Evolutionary conservation across 2,113 vertebrate species (phyloP), one percentile per base, ranked within the genome.

Genomic region (Erythrocebus patas): DNA sequence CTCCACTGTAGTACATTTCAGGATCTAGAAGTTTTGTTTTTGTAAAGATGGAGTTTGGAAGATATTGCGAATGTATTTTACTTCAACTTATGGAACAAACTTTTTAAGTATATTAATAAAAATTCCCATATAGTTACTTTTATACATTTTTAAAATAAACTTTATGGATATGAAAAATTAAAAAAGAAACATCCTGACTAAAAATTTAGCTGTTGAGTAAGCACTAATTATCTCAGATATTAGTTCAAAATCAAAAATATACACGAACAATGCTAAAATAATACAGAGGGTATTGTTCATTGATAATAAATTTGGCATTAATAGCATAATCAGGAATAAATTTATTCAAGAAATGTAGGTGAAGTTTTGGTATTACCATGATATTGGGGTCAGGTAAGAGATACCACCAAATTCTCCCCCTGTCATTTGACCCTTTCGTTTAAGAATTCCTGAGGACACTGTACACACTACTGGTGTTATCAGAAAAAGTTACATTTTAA

Each of bases 51-150:
- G 94, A 97, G 98, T 98, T 97, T 98, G 98, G 96, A 98, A 99
- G 96, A 98, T 98, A 97, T 98, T 98, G 98, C 97, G 98, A 98
- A 99, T 98, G 98, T 99, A 98, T 99, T 99, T 98, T 98, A 98
- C 98, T 99, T 99, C 97, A 95, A 98, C 87, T 96, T 78, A 95
- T 98, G 98, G 98, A 98, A 93, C 97, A 94, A 98, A 95, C 98
- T 99, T 99, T 99, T 98, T 98, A 98, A 98, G 92, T 98, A 98
- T 97, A 88, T 98, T 96, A 98, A 98, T 35, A 61, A 98, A 98
- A 27, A 61, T 61, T 11, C 95, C 98, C 98, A 98, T 99, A 98
- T 92, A 81, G 79, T 98, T 98, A 98, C 97, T 99, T 99, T 99
- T 99, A 98, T 98, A 99, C 86, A 96, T 48, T 98, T 98, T 98